Conservation (phyloP, 2,888 invertebrate genomes). For the Idaea aversata region DNA sequence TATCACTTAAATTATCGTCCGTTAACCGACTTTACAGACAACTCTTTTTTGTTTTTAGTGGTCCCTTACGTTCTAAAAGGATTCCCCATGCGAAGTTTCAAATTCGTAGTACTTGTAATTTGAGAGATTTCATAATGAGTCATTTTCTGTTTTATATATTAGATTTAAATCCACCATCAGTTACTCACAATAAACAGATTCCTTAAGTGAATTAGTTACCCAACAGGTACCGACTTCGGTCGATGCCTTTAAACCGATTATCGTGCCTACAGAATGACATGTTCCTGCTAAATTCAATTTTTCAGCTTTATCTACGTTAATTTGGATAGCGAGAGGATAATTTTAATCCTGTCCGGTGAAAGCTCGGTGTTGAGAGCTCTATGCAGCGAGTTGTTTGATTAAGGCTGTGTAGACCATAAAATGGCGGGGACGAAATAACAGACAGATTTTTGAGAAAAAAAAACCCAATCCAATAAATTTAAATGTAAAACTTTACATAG, state of each 20-base stretch:
- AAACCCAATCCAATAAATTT: too few relatives aligned
- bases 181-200: background rate
- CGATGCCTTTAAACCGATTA: background rate
- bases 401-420: background rate
- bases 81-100: too few relatives aligned
- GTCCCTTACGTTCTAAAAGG: too few relatives aligned
- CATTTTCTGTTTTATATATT: background rate
- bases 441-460: too few relatives aligned
- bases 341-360: conserved; percentile 42
- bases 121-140: too few relatives aligned
- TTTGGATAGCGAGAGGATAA: conserved; percentile 45
- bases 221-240: conserved; percentile 3
- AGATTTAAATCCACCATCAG: background rate
- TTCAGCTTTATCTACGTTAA: conserved; percentile 40
- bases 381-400: background rate
- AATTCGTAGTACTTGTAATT: too few relatives aligned
- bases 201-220: conserved; percentile 15
- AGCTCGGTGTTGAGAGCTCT: background rate
- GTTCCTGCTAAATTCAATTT: conserved; percentile 49
- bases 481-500: too few relatives aligned
- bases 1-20: too few relatives aligned
- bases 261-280: conserved; percentile 29
- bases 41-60: too few relatives aligned
- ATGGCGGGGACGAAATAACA: too few relatives aligned
- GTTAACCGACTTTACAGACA: too few relatives aligned